Evolutionary conservation across 2,888 invertebrate genomes (phyloP), one percentile per base, ranked within the genome.

Genomic region (Emmelina monodactyla): DNA sequence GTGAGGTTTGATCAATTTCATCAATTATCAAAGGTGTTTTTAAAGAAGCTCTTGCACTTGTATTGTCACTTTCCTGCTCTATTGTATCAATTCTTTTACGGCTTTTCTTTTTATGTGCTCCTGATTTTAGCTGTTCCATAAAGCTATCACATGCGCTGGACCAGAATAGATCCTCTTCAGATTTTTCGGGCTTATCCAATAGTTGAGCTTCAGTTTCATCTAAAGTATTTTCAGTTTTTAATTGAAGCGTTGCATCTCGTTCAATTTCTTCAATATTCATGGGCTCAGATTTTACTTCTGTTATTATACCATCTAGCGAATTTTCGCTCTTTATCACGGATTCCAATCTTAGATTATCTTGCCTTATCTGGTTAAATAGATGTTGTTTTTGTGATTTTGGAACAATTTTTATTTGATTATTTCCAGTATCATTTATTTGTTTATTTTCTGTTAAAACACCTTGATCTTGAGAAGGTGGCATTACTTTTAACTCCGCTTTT

Each of bases 401-500:
- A 29, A 71, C 63, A 15, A 71, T 45, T 54, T 64, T 75, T 35
- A 51, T 43, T 44, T 58, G 62, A 28, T 64, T 61, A 46, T 42
- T 53, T 42, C 59, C 62, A 30, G 44, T 37, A 31, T 40, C 22
- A 35, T 38, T 40, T 35, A 44, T 45, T 31, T 46, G 47, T 41
- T 59, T 66, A 11, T 40, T 39, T 16, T 66, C 66, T 19, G 48
- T 16, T 52, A 63, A 68, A 13, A 51, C 14, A 28, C 52, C 43
- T 40, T 40, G 55, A 37, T 75, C 72, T 50, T 70, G 65, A 28
- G 72, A 65, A n/a, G 73, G 70, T 16, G 71, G 76, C 68, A 73
- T 67, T 22, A 68, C 83, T 66, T 93, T 94, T 28, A 92, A 70
- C 68, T 93, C 93, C 2, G 91, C 93, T 71, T 93, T 93, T 2